phyloP scores from a whole-genome alignment of 2,113 vertebrate species.

The Oncorhynchus gorbuscha region DNA sequence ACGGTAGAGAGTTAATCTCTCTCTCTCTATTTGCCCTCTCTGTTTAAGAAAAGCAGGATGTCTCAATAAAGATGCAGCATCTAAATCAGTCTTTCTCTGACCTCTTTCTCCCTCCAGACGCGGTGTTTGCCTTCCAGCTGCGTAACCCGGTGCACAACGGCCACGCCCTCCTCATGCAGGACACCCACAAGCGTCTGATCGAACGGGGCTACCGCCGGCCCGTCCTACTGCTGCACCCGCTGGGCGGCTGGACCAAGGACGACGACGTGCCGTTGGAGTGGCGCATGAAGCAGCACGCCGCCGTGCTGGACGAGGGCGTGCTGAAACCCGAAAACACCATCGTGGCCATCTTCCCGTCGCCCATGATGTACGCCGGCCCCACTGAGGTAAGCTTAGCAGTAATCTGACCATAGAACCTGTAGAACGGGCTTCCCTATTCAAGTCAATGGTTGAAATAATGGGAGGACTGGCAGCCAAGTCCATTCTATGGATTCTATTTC shows the following conservation, averaged over 20 bases:
- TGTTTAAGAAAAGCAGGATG: no score
- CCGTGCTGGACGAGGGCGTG: constrained; percentile 91
- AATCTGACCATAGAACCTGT: no score
- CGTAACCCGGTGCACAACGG: constrained; percentile 98
- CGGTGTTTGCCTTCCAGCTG: constrained; percentile 96
- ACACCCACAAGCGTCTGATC: constrained; percentile 89
- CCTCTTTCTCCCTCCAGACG: constrained; percentile 72
- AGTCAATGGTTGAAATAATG: no score
- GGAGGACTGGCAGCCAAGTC: no score
- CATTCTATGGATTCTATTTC: no score
- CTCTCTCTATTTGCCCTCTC: background rate
- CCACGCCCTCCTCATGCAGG: constrained; percentile 94
- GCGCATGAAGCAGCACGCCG: constrained; percentile 96
- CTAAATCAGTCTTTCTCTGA: background rate
- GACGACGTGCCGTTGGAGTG: constrained; percentile 93
- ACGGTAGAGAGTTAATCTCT: background rate
- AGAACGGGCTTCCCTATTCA: no score
- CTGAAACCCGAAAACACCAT: constrained; percentile 88
- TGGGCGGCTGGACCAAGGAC: constrained; percentile 98
- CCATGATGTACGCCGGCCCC: constrained; percentile 99
- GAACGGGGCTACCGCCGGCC: constrained; percentile 92
- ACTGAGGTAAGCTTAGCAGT: constrained; percentile 83
- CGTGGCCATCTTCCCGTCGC: constrained; percentile 96
- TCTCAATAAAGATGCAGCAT: background rate
- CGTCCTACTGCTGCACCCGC: constrained; percentile 90